A percentile compares a stretch with the other conserved stretches of the same genome.
Evolutionary conservation across 2,888 invertebrate species (phyloP).

Genomic region (Sussaba pulchella): DNA sequence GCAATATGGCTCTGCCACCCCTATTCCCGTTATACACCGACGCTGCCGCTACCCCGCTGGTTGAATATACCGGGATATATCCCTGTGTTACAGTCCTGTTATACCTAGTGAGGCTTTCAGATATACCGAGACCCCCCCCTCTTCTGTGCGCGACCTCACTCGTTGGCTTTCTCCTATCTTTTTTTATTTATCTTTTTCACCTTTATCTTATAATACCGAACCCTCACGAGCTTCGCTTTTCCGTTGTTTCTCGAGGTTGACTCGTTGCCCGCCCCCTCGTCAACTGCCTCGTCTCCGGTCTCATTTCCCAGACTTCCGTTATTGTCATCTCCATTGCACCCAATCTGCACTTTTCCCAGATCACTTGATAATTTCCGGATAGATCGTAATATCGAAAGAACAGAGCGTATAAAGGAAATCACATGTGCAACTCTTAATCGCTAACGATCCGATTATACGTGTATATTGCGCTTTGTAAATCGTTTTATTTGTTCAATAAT

Average conservation of each 20-base stretch:
- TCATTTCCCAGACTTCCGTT: background rate
- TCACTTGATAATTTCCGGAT: background rate
- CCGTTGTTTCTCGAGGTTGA: too few relatives aligned
- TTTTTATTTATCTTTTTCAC: background rate
- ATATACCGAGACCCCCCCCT: background rate
- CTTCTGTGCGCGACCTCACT: background rate
- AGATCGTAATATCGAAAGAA: background rate
- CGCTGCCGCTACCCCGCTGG: constrained; percentile 13
- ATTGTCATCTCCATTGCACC: background rate
- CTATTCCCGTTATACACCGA: constrained; percentile 14
- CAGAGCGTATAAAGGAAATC: too few relatives aligned
- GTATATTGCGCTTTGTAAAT: too few relatives aligned
- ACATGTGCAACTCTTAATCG: too few relatives aligned
- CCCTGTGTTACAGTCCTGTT: background rate
- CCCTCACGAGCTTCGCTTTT: background rate
- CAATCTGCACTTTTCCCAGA: background rate
- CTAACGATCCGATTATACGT: too few relatives aligned
- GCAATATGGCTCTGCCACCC: background rate
- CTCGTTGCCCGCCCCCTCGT: background rate
- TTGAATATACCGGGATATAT: constrained; percentile 30
- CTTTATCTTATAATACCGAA: constrained; percentile 22
- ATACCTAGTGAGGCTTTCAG: background rate
- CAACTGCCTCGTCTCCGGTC: background rate
- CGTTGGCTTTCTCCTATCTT: constrained; percentile 1
- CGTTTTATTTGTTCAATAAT: too few relatives aligned